Conservation (phyloP, 2,113 vertebrate genomes). For the Alexandromys fortis region DNA sequence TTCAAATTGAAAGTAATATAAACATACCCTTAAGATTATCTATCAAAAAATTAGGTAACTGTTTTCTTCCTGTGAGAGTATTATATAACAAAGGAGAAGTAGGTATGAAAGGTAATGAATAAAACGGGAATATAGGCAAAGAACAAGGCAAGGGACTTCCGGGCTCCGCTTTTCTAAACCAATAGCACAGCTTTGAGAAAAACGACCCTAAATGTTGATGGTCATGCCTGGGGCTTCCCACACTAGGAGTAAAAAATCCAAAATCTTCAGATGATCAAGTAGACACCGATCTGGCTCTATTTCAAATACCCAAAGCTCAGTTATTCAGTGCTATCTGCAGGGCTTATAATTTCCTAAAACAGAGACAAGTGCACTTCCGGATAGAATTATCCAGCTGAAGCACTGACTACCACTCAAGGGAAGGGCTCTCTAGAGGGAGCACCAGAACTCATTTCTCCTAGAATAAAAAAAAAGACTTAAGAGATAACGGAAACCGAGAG, state of each 20-base stretch:
- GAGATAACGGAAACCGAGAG: neutral
- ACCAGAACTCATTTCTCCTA: neutral
- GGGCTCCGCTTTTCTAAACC: neutral
- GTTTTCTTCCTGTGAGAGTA: neutral
- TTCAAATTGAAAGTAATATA: neutral
- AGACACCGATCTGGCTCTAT: neutral
- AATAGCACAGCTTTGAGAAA: neutral
- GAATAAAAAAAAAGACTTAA: too few species aligned
- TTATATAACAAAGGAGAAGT: neutral
- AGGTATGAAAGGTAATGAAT: neutral
- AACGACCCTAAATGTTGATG: neutral
- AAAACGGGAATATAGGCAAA: neutral
- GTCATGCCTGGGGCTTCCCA: neutral
- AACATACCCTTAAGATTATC: neutral
- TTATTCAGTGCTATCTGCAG: neutral
- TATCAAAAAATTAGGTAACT: neutral
- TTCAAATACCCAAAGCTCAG: neutral
- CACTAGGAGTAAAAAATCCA: neutral
- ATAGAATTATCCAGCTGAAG: neutral
- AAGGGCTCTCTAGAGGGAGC: neutral
- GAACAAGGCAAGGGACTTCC: neutral
- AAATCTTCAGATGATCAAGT: neutral
- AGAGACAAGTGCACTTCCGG: neutral
- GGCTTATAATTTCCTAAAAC: neutral
- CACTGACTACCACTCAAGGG: too few species aligned